Percentiles rank a stretch among this genome's conserved stretches.
phyloP scores from a whole-genome alignment of 2,888 invertebrate genomes.

The Eumacrocentrus americanus region DNA sequence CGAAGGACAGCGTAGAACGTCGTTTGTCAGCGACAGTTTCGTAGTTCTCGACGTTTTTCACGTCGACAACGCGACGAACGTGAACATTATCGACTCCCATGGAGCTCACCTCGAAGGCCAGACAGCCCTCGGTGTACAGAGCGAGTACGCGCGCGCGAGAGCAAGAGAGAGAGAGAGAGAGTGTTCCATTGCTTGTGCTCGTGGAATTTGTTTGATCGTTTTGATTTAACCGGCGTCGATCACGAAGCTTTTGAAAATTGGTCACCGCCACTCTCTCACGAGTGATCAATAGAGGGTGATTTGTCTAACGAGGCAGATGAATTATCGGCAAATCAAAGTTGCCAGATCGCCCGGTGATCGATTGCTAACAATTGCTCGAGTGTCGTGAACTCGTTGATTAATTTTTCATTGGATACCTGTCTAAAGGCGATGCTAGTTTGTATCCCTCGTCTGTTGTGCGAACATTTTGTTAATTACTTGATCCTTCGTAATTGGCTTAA shows the following conservation, averaged over 20 bases:
- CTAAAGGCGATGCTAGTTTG: constrained; percentile 33
- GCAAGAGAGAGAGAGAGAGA: constrained; percentile 16
- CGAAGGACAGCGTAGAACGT: constrained; percentile 30
- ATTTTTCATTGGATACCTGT: no score
- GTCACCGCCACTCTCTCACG: constrained; percentile 6
- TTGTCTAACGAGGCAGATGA: constrained; percentile 29
- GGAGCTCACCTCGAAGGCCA: constrained; percentile 19
- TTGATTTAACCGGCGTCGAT: no score
- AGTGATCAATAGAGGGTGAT: constrained; percentile 26
- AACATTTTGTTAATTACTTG: constrained; percentile 5
- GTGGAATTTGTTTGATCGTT: not conserved
- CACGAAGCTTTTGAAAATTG: constrained; percentile 24
- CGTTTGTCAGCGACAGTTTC: constrained; percentile 38
- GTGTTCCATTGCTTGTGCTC: not conserved
- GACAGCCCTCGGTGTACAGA: constrained; percentile 17
- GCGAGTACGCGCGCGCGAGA: not conserved
- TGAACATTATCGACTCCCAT: constrained; percentile 25
- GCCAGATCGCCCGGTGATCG: constrained; percentile 22
- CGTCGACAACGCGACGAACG: constrained; percentile 20
- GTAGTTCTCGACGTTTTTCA: constrained; percentile 31
- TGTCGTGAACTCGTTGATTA: constrained; percentile 38
- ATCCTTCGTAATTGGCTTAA: not conserved
- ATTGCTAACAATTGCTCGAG: constrained; percentile 21
- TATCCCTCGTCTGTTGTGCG: not conserved
- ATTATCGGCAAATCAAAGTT: constrained; percentile 23